Evolutionary conservation across 2,113 vertebrate species (phyloP).

Genomic region (Pachycephala philippinensis): DNA sequence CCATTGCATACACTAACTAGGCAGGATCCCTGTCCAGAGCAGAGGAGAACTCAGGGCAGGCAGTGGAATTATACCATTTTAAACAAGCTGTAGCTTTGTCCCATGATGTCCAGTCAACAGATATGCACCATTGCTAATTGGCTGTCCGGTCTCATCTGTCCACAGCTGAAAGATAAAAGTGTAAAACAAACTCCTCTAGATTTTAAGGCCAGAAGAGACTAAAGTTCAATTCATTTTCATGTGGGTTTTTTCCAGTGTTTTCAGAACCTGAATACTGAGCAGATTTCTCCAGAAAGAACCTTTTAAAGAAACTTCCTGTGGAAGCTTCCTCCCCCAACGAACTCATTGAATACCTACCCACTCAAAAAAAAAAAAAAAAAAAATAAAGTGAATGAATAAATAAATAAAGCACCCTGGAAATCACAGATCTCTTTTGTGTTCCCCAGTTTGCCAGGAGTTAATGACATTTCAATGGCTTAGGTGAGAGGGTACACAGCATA

Average conservation of each 20-base stretch:
- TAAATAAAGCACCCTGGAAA: not conserved
- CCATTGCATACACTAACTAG: not conserved
- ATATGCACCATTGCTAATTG: not conserved
- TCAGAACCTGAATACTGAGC: not conserved
- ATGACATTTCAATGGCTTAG: not conserved
- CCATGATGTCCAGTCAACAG: not conserved
- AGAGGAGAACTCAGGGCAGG: not conserved
- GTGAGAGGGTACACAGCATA: not conserved
- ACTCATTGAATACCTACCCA: not conserved
- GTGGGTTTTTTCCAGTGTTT: not conserved
- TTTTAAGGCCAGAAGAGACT: not conserved
- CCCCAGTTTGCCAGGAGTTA: not conserved
- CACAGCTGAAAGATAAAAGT: conserved; percentile 8
- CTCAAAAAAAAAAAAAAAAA: not conserved
- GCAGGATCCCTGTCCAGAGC: not conserved
- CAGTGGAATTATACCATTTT: not conserved
- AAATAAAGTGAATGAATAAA: fast-evolving
- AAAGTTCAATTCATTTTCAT: not conserved
- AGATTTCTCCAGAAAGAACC: not conserved
- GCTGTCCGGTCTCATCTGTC: not conserved
- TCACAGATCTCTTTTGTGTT: not conserved
- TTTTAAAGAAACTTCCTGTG: not conserved
- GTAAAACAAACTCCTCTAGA: not conserved
- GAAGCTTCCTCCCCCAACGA: not conserved
- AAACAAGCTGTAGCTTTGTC: not conserved